Percentiles rank a stretch among this genome's conserved stretches.
Conservation (phyloP, 64 coral and sea anemone genomes). For the Actinia tenebrosa region DNA sequence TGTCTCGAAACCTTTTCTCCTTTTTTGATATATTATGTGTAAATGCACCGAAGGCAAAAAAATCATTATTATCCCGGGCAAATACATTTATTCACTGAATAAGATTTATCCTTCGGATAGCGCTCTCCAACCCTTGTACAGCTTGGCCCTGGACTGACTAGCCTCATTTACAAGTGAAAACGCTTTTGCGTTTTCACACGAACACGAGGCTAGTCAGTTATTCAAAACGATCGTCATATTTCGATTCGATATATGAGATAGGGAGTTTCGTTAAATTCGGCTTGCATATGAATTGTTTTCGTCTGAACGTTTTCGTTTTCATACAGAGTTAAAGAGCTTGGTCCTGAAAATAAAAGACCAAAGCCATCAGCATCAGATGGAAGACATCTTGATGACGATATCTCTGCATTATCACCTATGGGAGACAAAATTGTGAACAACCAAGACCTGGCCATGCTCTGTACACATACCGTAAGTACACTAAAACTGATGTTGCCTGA, state of each 20-base stretch:
- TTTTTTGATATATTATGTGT: too few species aligned
- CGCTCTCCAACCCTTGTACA: too few species aligned
- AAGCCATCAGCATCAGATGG: slow-evolving; percentile 32
- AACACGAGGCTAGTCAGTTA: too few species aligned
- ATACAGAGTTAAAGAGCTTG: slow-evolving; percentile 90
- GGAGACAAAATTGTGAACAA: slow-evolving; percentile 71
- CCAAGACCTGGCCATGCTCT: slow-evolving; percentile 80
- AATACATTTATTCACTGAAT: too few species aligned
- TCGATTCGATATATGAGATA: background rate
- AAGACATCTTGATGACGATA: slow-evolving; percentile 5
- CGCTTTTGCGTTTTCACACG: too few species aligned
- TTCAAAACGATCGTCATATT: too few species aligned
- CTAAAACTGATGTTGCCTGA: background rate
- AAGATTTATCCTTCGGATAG: too few species aligned
- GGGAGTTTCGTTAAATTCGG: background rate
- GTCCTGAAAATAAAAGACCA: slow-evolving; percentile 83
- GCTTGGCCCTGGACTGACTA: too few species aligned
- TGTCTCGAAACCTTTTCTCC: too few species aligned
- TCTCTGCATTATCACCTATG: slow-evolving; percentile 34
- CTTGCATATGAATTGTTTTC: background rate
- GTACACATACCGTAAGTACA: slow-evolving; percentile 81
- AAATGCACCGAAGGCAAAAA: too few species aligned
- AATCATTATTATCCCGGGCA: too few species aligned
- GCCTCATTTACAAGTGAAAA: too few species aligned
- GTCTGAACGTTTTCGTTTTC: background rate